Evolutionary conservation across 2,888 invertebrate genomes (phyloP), one percentile per base, ranked within the genome.

Genomic region (Carabus problematicus): DNA sequence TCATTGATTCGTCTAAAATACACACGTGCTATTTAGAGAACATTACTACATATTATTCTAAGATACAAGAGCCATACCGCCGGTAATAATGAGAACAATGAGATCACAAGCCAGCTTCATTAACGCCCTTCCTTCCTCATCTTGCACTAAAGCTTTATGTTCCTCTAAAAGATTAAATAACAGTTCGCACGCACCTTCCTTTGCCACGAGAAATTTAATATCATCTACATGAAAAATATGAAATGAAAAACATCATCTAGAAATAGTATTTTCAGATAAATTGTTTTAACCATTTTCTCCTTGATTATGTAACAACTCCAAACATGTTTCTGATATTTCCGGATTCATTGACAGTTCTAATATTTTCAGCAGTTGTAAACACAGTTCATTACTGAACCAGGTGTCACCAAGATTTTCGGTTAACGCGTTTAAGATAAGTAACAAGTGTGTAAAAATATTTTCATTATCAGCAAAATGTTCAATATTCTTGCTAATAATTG

Each of bases 91-190:
- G 62, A 93, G 86, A 40, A 95, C 91, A 73, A 95, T 88, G 42
- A 95, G 85, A 80, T 95, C 94, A 77, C 94, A 94, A 18, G 94
- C 93, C 78, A 92, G 86, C 82, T 94, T 94, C 81, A 93, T 86
- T 4, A 92, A 84, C 1, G 89, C 87, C 74, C 88, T 82, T 14
- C 87, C 86, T 72, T 89, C 90, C 73, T 89, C 89, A 77, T 88
- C 88, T 63, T 85, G 86, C 68, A 87, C 85, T 67, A 77, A 83
- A 74, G 82, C 85, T 78, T 85, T 89, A 76, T 90, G 88, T 75
- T 88, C 88, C 77, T 93, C 91, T 42, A 95, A 83, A 12, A 94
- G 84, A 59, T 86, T 84, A 76, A 92, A 89, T 39, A 95, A 86
- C 60, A 92, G 84, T 77, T 93, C 90, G 73, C 93, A 91, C 3